Evolutionary conservation across 1,140 invertebrate genomes (phyloP).

Genomic region (Drosophila littoralis): DNA sequence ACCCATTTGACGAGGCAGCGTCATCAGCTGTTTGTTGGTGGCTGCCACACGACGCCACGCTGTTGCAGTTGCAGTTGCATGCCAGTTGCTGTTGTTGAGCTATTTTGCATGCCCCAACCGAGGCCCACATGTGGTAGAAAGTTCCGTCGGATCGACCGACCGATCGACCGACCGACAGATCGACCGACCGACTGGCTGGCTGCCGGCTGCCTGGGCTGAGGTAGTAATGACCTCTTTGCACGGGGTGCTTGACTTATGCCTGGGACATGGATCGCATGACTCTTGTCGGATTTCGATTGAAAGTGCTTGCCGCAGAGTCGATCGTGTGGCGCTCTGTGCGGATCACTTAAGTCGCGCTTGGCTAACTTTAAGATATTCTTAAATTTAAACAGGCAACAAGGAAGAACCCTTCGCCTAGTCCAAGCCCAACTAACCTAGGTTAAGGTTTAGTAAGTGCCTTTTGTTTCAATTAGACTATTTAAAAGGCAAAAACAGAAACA

Average conservation of each 20-base stretch:
- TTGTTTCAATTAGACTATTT: no score
- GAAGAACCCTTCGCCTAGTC: no score
- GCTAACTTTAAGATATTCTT: not conserved
- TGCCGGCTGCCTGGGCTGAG: conserved; percentile 9
- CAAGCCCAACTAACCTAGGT: no score
- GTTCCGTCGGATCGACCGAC: conserved; percentile 16
- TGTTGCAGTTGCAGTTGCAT: conserved; percentile 56
- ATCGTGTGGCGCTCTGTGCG: no score
- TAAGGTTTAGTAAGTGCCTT: no score
- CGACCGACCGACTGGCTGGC: not conserved
- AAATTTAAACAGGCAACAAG: not conserved
- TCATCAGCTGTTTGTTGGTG: conserved; percentile 20
- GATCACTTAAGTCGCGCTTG: not conserved
- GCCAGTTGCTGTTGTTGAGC: conserved; percentile 64
- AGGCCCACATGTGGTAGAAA: conserved; percentile 50
- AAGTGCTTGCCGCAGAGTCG: conserved; percentile 19
- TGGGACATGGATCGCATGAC: conserved; percentile 18
- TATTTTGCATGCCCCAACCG: conserved; percentile 66
- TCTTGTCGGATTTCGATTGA: conserved; percentile 21
- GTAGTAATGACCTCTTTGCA: conserved; percentile 47
- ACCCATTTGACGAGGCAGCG: conserved; percentile 13
- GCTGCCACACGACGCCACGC: conserved; percentile 7
- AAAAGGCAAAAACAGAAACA: no score
- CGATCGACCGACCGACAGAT: conserved; percentile 7
- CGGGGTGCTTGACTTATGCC: conserved; percentile 48